Evolutionary conservation across 1,140 invertebrate genomes (phyloP).

Genomic region (Nomia melanderi): DNA sequence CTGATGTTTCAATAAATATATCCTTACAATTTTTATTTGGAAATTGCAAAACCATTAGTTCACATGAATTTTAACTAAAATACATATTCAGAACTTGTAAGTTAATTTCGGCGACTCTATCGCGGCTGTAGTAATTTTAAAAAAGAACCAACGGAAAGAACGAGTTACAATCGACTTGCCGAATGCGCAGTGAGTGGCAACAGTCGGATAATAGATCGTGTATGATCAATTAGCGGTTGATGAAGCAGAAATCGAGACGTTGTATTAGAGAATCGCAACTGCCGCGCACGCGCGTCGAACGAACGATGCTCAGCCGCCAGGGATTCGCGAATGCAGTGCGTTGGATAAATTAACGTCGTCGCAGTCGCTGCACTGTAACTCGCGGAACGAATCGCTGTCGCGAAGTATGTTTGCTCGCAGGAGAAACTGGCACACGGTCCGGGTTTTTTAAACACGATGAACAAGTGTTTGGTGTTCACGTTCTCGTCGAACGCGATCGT

Average conservation of each 20-base stretch:
- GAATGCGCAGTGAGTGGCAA: background rate
- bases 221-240: slow-evolving; percentile 41
- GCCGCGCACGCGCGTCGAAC: slow-evolving; percentile 16
- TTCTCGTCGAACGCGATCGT: too few relatives aligned
- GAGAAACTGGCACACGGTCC: background rate
- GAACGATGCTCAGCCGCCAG: slow-evolving; percentile 19
- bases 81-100: too few relatives aligned
- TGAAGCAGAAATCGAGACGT: slow-evolving; percentile 44
- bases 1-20: too few relatives aligned
- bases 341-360: slow-evolving; percentile 31
- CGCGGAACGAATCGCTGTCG: slow-evolving; percentile 8
- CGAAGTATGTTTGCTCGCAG: background rate
- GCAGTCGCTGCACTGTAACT: background rate
- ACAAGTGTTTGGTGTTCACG: too few relatives aligned
- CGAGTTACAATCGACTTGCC: too few relatives aligned
- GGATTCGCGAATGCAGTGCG: background rate
- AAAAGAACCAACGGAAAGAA: too few relatives aligned
- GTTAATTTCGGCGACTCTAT: too few relatives aligned
- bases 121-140: too few relatives aligned
- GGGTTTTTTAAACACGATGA: too few relatives aligned
- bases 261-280: slow-evolving; percentile 33
- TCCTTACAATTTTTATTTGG: too few relatives aligned
- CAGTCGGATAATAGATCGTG: slow-evolving; percentile 40
- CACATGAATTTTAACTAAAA: too few relatives aligned
- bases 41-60: too few relatives aligned